phyloP scores from a whole-genome alignment of 2,888 invertebrate genomes.

The Mimas tiliae region DNA sequence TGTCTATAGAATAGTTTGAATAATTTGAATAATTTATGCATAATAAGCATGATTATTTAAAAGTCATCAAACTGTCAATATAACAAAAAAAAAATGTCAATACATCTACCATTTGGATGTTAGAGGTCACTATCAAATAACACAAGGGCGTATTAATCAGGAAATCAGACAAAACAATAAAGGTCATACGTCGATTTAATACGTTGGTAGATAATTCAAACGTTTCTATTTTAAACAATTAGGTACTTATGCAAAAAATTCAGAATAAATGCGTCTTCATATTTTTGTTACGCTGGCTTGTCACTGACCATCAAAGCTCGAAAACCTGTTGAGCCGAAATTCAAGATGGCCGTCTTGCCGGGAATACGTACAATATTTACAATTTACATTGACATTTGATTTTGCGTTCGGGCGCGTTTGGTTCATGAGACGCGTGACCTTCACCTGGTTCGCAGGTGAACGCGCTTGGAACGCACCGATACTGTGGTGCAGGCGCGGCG shows the following conservation, averaged over 20 bases:
- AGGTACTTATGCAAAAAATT: background rate
- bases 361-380: constrained; percentile 59
- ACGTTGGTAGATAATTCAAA: background rate
- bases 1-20: background rate
- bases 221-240: background rate
- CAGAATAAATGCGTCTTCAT: background rate
- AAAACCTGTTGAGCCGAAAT: constrained; percentile 51
- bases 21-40: too few relatives aligned
- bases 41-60: too few relatives aligned
- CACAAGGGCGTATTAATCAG: background rate
- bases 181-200: background rate
- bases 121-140: constrained; percentile 48
- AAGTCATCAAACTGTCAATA: too few relatives aligned
- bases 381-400: constrained; percentile 61
- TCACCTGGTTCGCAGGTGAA: constrained; percentile 80
- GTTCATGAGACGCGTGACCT: constrained; percentile 71
- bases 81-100: background rate
- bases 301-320: background rate
- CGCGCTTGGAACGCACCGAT: constrained; percentile 47
- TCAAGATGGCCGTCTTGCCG: constrained; percentile 73
- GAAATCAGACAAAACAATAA: constrained; percentile 1
- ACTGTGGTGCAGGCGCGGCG: background rate
- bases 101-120: constrained; percentile 6
- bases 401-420: constrained; percentile 62
- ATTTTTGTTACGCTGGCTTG: constrained; percentile 25